These are phyloP conservation scores for Lithobius niger DNA, from an alignment of 1,140 invertebrate genomes.

Conservation along the genomic window DNA sequence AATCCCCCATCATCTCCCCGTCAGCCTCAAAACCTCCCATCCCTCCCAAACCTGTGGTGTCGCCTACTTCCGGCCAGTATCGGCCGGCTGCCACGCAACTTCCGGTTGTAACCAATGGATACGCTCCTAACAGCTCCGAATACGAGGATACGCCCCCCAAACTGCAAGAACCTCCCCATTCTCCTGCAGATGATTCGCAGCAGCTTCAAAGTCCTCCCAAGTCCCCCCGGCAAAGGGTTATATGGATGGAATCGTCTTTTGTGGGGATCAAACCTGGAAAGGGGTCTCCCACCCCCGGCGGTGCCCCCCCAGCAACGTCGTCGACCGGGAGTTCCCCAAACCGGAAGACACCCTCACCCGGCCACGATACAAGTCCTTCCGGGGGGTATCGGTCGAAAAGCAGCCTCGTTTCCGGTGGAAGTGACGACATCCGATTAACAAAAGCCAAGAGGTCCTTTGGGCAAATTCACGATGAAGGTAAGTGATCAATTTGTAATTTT, in stretches of 20 bases:
- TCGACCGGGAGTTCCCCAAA: neutral
- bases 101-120: neutral
- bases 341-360: neutral
- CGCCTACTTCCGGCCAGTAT: neutral
- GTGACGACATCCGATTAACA: neutral
- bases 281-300: neutral
- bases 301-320: neutral
- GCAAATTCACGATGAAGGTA: neutral
- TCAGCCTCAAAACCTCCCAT: neutral
- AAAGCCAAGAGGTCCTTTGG: neutral
- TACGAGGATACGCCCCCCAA: too few species aligned
- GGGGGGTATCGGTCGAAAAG: neutral
- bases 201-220: too few species aligned
- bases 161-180: too few species aligned
- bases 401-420: neutral
- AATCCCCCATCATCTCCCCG: neutral
- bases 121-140: neutral
- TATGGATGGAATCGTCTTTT: slow-evolving; percentile 7
- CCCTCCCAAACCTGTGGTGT: neutral
- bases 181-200: too few species aligned
- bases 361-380: neutral
- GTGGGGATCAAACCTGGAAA: neutral
- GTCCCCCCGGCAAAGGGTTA: neutral
- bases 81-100: neutral
- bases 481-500: too few species aligned